A percentile compares a stretch with the other conserved stretches of the same genome.
phyloP scores from a whole-genome alignment of 2,888 invertebrate species.

The Busseola fusca region DNA sequence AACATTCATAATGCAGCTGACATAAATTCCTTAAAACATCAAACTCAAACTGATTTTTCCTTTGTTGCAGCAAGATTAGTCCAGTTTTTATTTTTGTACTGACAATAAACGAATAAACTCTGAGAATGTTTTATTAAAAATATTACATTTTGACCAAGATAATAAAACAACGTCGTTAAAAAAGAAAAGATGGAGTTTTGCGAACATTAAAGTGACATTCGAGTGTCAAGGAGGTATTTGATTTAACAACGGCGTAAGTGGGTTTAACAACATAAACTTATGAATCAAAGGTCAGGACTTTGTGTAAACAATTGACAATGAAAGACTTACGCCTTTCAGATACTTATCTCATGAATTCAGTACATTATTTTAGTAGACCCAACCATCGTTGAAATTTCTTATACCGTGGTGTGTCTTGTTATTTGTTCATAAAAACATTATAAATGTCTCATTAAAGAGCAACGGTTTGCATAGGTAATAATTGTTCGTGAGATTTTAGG shows the following conservation, averaged over 20 bases:
- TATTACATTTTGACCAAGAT: constrained; percentile 26
- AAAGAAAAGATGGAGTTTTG: constrained; percentile 27
- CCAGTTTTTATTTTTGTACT: constrained; percentile 46
- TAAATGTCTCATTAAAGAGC: not conserved
- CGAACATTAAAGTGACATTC: constrained; percentile 54
- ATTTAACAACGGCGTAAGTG: constrained; percentile 41
- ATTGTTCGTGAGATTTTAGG: not conserved
- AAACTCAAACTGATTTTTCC: constrained; percentile 11
- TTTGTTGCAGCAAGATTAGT: constrained; percentile 31
- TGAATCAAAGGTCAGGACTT: constrained; percentile 39
- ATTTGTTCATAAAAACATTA: not conserved
- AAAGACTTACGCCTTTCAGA: not conserved
- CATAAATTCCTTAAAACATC: constrained; percentile 14
- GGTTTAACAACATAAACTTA: constrained; percentile 32
- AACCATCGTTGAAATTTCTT: not conserved
- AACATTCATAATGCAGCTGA: constrained; percentile 16
- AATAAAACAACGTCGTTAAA: constrained; percentile 47
- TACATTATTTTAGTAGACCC: not conserved
- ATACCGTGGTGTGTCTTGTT: not conserved
- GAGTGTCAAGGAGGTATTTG: constrained; percentile 54
- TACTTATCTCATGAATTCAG: not conserved
- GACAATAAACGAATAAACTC: constrained; percentile 30
- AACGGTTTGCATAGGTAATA: not conserved
- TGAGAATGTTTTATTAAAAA: constrained; percentile 33
- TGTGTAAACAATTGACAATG: constrained; percentile 14